A percentile compares a stretch with the other conserved stretches of the same genome.
Evolutionary conservation across 2,888 invertebrate genomes (phyloP).

Genomic region (Lordiphosa andalusiaca): DNA sequence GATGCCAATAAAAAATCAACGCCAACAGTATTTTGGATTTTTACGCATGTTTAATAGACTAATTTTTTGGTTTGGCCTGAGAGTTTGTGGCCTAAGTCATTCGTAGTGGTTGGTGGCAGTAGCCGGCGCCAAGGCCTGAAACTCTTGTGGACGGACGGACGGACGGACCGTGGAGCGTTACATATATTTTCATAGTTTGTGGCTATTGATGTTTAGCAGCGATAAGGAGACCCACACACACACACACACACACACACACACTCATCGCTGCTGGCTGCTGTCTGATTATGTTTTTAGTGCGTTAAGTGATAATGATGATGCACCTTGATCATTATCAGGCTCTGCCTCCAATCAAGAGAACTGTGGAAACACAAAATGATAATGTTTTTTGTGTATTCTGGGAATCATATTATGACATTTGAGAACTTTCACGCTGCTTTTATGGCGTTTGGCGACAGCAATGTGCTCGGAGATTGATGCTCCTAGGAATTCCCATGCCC

Average conservation of each 20-base stretch:
- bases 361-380: slow-evolving; percentile 14
- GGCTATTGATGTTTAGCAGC: slow-evolving; percentile 65
- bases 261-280: slow-evolving; percentile 39
- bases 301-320: slow-evolving; percentile 75
- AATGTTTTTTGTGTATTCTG: slow-evolving; percentile 48
- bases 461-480: slow-evolving; percentile 65
- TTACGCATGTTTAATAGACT: slow-evolving; percentile 75
- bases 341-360: slow-evolving; percentile 22
- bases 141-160: slow-evolving; percentile 4
- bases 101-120: slow-evolving; percentile 60
- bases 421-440: slow-evolving; percentile 75
- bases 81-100: slow-evolving; percentile 69
- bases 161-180: slow-evolving; percentile 49
- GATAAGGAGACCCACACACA: slow-evolving; percentile 56
- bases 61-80: slow-evolving; percentile 54
- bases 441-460: slow-evolving; percentile 67
- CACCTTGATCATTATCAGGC: slow-evolving; percentile 64
- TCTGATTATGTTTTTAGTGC: slow-evolving; percentile 75
- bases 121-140: slow-evolving; percentile 64
- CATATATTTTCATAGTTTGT: slow-evolving; percentile 73
- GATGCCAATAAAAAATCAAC: slow-evolving; percentile 76
- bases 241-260: slow-evolving; percentile 34
- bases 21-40: slow-evolving; percentile 58
- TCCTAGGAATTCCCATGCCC: slow-evolving; percentile 56
- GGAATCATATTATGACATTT: slow-evolving; percentile 78